These are phyloP conservation scores for Trichogramma evanescens DNA, from an alignment of 2,888 invertebrate genomes.

Conservation along the genomic window DNA sequence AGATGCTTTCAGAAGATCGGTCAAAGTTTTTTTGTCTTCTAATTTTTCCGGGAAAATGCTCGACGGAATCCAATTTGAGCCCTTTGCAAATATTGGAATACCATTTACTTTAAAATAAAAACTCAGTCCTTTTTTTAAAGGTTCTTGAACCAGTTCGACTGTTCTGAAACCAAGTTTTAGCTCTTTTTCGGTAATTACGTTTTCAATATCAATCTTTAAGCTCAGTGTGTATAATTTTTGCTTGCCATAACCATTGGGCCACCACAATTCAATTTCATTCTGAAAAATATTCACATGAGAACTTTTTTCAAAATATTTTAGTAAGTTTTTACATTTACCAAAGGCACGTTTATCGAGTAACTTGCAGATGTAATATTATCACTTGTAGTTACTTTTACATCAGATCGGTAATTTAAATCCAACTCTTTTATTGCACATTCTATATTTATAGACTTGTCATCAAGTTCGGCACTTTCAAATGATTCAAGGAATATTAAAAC, in stretches of 20 bases:
- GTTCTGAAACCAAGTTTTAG: constrained; percentile 78
- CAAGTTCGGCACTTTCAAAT: constrained; percentile 17
- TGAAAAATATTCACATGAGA: constrained; percentile 29
- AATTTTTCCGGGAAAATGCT: constrained; percentile 75
- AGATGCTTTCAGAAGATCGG: constrained; percentile 61
- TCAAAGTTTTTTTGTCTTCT: constrained; percentile 52
- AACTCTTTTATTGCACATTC: constrained; percentile 5
- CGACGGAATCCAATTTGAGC: constrained; percentile 89
- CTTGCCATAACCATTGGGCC: constrained; percentile 88
- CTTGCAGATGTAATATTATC: constrained; percentile 13
- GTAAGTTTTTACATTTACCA: constrained; percentile 11
- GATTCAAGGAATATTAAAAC: constrained; percentile 46
- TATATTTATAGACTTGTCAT: constrained; percentile 1
- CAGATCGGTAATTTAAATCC: background rate
- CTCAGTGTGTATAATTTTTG: constrained; percentile 69
- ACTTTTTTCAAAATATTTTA: background rate
- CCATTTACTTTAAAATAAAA: constrained; percentile 87
- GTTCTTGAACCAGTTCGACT: constrained; percentile 72
- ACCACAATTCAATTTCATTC: constrained; percentile 66
- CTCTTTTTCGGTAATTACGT: constrained; percentile 47
- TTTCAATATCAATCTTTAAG: constrained; percentile 48
- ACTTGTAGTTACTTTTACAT: constrained; percentile 6
- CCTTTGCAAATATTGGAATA: constrained; percentile 86
- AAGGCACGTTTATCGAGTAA: constrained; percentile 8
- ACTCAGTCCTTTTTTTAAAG: constrained; percentile 60